Conservation (phyloP, 2,113 vertebrate genomes). For the Sylvicapra grimmia region DNA sequence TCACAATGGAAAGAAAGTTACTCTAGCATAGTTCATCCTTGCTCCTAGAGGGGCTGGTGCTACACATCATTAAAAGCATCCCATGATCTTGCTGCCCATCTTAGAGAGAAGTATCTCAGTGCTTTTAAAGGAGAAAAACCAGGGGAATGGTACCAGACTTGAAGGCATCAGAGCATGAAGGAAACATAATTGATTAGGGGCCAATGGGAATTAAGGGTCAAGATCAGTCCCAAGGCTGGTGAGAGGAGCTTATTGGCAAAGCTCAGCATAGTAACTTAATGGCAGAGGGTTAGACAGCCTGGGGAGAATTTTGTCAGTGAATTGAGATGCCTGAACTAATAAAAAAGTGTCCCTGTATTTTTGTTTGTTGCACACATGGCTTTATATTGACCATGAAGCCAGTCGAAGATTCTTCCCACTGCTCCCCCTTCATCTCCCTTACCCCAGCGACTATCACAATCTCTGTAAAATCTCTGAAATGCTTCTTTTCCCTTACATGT, state of each 20-base stretch:
- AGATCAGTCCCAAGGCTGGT: not conserved
- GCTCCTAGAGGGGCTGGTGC: not conserved
- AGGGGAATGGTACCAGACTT: not conserved
- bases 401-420: not conserved
- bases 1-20: not conserved
- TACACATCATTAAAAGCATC: not conserved
- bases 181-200: not conserved
- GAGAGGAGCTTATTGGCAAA: not conserved
- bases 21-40: not conserved
- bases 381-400: not conserved
- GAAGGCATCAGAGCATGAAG: not conserved
- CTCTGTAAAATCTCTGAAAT: not conserved
- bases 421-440: accelerated
- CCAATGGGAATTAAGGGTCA: not conserved
- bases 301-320: not conserved
- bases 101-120: not conserved
- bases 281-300: not conserved
- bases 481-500: not conserved
- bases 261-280: not conserved
- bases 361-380: not conserved
- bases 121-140: not conserved
- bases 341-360: not conserved
- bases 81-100: not conserved
- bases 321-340: not conserved
- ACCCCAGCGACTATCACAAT: not conserved